Evolutionary conservation across 23 tunicate species (phyloP).

Genomic region (Diplosoma virens): DNA sequence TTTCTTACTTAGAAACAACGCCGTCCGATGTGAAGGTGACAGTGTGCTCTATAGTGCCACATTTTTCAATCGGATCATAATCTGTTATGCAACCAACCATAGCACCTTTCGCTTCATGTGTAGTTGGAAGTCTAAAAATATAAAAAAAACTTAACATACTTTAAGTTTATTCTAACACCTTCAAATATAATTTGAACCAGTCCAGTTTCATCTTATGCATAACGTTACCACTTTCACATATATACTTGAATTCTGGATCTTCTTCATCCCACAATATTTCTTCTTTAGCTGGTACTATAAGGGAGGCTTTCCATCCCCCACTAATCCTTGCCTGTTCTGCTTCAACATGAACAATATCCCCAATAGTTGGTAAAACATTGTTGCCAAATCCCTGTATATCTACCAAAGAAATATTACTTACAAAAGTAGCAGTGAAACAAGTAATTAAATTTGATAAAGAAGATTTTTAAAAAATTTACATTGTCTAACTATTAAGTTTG

Average conservation of each 20-base stretch:
- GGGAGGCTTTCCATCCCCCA: conserved; percentile 70
- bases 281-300: conserved; percentile 16
- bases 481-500: no score
- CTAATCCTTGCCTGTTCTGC: conserved; percentile 20
- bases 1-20: background rate
- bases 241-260: conserved; percentile 7
- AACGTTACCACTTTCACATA: no score
- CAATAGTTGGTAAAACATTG: conserved; percentile 31
- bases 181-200: no score
- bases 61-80: background rate
- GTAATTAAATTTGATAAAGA: no score
- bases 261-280: conserved; percentile 32
- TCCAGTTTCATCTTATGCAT: no score
- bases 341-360: conserved; percentile 50
- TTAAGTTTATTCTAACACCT: no score
- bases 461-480: no score
- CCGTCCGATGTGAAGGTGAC: conserved; percentile 6
- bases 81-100: conserved; percentile 40
- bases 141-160: no score
- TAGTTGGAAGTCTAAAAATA: conserved; percentile 26
- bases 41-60: conserved; percentile 35
- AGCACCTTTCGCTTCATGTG: conserved; percentile 37
- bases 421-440: no score
- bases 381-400: conserved; percentile 49
- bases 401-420: no score